Base-by-base conservation (phyloP, 2,113 vertebrate genomes). In the Alectura lathami region DNA sequence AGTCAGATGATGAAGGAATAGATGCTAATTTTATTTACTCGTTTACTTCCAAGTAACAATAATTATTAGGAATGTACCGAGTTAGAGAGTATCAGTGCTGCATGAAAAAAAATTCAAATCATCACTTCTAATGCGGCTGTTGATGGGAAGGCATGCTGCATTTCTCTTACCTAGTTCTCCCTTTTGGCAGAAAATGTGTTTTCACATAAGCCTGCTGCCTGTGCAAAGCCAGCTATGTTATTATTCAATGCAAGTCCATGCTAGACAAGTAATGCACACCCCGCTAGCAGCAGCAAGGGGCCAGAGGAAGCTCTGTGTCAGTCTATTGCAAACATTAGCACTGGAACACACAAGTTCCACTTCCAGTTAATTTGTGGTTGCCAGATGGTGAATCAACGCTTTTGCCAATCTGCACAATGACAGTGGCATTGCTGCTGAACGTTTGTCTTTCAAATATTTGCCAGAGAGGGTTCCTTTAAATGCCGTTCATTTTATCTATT, bases 301-400 rank as follows among this genome's bases (percentile, higher is more conserved):
- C 43, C 50, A 29, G 54, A 30, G 76, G 54, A 72, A 86, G 43
- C 64, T 89, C 80, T 51, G 43, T 69, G 74, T 36, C 66, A 47
- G 30, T 32, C 63, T 50, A 89, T 91, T 82, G 48, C 70, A 83
- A 68, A 76, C 75, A 92, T 93, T 83, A 92, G 85, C 54, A 59
- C 84, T 69, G 83, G 26, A 82, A 72, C 88, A 96, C 94, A 86
- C 54, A 75, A 40, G 27, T 67, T 96, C 73, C 36, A 50, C 85
- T 87, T 86, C 64, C 70, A 66, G 50, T 83, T 81, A 59, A 90
- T 88, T 86, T 70, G 56, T 48, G 32, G 38, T n/a, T 72, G 21
- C 60, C 93, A 85, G 83, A 91, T 70, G 70, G 70, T 68, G 42
- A 94, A 79, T 34, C 62, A 68, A 59, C 64, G 14, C 48, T 70